Base-by-base conservation (phyloP, 2,888 invertebrate species). In the Danaus chrysippus region DNA sequence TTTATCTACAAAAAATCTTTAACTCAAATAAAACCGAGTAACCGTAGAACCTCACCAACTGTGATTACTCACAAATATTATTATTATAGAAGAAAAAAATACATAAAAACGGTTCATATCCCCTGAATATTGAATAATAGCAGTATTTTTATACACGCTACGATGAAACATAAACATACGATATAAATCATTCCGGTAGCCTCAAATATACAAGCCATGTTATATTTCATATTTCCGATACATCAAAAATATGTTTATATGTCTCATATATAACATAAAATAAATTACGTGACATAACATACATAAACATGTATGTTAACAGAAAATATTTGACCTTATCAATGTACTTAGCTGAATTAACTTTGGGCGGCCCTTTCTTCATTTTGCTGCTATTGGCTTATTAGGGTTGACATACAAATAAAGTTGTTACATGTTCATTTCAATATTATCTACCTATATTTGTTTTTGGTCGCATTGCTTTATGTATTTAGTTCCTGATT, bases 261-360 rank as follows among this genome's bases (percentile, higher is more conserved):
- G 19, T 55, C 34, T 17, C 60, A 17, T 49, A 17, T 49, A 49
- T 17, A 17, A 49, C 49, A 49, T 49, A 49, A 10, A 49, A 61
- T 66, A 68, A 67, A 67, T 66, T 67, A 61, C 23, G 61, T 65
- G 62, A 64, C 58, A 66, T 49, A 65, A 74, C 74, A 77, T 78
- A 75, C 76, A 79, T 79, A 78, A 76, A 76, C 74, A 79, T 79
- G 68, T 77, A 76, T 75, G 75, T 73, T 76, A 76, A 77, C 72
- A 70, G 65, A 64, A 71, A 63, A 72, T 73, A 75, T 76, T 74
- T 75, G 76, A 77, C 78, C 78, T 77, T 74, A 78, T 77, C 76
- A 75, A 72, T 70, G 75, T 82, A 81, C 81, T 82, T 76, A 77
- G 70, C 72, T 62, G 76, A 79, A 82, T 83, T 83, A 81, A 78